Base-by-base conservation (phyloP, 2,113 vertebrate species). In the Cettia cetti region DNA sequence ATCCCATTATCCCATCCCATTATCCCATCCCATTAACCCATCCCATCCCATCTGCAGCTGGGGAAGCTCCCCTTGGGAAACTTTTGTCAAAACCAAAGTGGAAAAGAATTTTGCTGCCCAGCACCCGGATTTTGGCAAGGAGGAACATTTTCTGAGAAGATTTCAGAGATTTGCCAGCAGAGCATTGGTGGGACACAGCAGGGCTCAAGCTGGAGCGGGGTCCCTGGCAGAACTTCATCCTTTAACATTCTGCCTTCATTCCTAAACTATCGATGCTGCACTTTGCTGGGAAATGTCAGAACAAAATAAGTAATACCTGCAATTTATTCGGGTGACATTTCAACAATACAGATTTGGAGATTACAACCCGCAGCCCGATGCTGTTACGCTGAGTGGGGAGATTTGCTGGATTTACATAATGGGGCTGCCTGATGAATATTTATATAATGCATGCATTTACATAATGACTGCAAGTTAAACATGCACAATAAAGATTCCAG, bases 321-420 rank as follows among this genome's bases (percentile, higher is more conserved):
- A 96, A 97, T 97, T 97, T 92, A 91, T 96, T 93, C 80, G 77
- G 82, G 95, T 97, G 96, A 95, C 95, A 96, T 96, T 97, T 97
- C 88, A 94, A 96, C 91, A 97, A 95, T 95, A 44, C 15, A 95
- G 93, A 95, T 96, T 42, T 93, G 77, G 95, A 94, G 94, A 92
- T 97, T 95, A 83, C 82, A 95, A 86, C 31, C 71, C 39, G 6
- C 72, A 59, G 81, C 86, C 95, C 94, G 45, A 30, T 6, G 39
- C 66, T 21, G 44, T 65, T 66, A 3, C 6, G 50, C 64, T 89
- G 84, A 90, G 60, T 78, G 86, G 77, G 90, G 80, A 94, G 96
- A 86, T 90, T 96, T 92, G 90, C 86, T 31, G 93, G 91, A 95
- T 97, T 98, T 98, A 86, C 94, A 95, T 97, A 96, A 97, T 94